Evolutionary conservation across 2,797 vertebrate species (phyloP).

Genomic region (Gallirallus australis): DNA sequence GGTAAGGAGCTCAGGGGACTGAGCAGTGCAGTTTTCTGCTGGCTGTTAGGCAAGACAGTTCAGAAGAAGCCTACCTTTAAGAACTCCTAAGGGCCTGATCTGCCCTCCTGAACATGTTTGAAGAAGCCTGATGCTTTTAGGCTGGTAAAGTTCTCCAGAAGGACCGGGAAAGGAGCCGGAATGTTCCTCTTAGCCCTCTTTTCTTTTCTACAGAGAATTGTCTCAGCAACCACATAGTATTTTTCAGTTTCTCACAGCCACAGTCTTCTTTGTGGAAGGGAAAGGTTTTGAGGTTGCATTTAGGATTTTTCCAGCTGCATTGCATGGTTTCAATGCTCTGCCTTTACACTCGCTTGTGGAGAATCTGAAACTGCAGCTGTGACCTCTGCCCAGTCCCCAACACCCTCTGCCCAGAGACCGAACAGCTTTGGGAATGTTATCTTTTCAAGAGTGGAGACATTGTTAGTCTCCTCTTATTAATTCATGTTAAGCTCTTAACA

Average conservation of each 20-base stretch:
- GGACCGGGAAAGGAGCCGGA: not conserved
- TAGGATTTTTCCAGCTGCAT: slow-evolving; percentile 44
- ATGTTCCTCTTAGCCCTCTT: not conserved
- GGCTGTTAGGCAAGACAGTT: not conserved
- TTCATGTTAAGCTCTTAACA: not conserved
- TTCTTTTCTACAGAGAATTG: not conserved
- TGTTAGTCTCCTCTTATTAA: not conserved
- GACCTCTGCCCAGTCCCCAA: not conserved
- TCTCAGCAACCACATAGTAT: not conserved
- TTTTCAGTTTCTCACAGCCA: slow-evolving; percentile 19
- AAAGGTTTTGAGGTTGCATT: slow-evolving; percentile 45
- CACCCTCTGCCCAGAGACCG: not conserved
- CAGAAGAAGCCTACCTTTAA: not conserved
- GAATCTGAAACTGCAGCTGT: slow-evolving; percentile 30
- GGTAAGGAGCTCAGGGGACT: not conserved
- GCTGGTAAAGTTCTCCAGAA: not conserved
- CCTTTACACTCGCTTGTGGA: not conserved
- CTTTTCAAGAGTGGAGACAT: not conserved
- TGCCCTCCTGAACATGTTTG: not conserved
- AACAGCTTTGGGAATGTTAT: not conserved
- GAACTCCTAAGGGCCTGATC: not conserved
- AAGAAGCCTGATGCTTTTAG: not conserved
- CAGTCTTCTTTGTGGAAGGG: not conserved
- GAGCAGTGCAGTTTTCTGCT: not conserved
- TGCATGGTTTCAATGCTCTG: slow-evolving; percentile 10